Base-by-base conservation (phyloP, 2,113 vertebrate species). In the Colossoma macropomum region DNA sequence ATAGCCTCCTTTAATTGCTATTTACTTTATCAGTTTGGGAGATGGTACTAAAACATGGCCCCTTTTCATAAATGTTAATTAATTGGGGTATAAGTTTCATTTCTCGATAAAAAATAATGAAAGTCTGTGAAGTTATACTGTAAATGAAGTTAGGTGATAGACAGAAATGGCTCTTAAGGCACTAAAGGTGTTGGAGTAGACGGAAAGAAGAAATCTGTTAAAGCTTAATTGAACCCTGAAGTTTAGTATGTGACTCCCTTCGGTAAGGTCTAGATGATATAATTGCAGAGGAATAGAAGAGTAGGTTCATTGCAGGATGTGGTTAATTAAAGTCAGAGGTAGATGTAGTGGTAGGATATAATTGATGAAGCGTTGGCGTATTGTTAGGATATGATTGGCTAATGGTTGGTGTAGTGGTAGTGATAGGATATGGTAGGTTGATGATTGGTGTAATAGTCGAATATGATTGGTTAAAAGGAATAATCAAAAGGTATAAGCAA, bases 1-100 rank as follows among this genome's bases (percentile, higher is more conserved):
- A 83, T 28, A 21, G 63, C 74, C 34, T 77, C 15, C 34, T 70
- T 70, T 83, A 83, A 83, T 83, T 71, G 65, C 74, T 70, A 66
- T 71, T 83, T 71, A 54, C 65, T 30, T 25, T 23, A 25, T 50
- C 27, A n/a, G 65, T 71, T 77, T 50, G 45, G 21, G 54, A 71
- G 74, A 62, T 28, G 28, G 34, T 66, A 25, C 34, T 77, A n/a
- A 81, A 66, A 76, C 65, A 7, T 56, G 50, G 21, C 65, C 30
- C 27, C n/a, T 56, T 6, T 82, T 70, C 73, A 83, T 77, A 27
- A 59, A 71, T 48, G n/a, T 11, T 71, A 76, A 83, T 77, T 77
- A 50, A 83, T 83, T 70, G 56, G 27, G 23, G 12, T 41, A 25
- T 77, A 62, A 62, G 69, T 2, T 60, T 77, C 19, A 62, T 83